Percentiles rank a stretch among this genome's conserved stretches.
phyloP scores from a whole-genome alignment of 2,113 vertebrate species.

The Tylochromis polylepis region DNA sequence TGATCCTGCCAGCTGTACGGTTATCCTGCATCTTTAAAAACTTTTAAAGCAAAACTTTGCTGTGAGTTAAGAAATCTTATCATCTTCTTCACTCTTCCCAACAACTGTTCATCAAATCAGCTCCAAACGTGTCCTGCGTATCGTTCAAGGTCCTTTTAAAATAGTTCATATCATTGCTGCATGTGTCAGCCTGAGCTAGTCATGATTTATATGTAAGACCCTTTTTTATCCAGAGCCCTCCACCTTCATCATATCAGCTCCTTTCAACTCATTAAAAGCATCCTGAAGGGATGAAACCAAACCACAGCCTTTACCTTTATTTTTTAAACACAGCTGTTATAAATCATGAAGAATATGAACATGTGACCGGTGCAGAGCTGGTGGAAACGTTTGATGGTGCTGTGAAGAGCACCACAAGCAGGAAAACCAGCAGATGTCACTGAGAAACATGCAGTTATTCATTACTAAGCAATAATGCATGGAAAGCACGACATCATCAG shows the following conservation, averaged over 20 bases:
- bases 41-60: background rate
- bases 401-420: background rate
- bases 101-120: background rate
- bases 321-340: background rate
- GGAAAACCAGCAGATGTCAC: constrained; percentile 11
- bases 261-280: background rate
- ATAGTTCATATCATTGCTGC: background rate
- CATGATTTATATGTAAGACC: background rate
- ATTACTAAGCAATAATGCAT: constrained; percentile 65
- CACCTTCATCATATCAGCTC: background rate
- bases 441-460: background rate
- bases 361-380: background rate
- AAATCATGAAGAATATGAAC: background rate
- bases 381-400: background rate
- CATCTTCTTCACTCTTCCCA: background rate
- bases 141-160: background rate
- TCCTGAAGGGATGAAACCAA: background rate
- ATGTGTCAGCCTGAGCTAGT: background rate
- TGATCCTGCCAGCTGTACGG: background rate
- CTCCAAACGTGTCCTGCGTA: background rate
- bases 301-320: background rate
- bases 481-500: constrained; percentile 9
- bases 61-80: background rate
- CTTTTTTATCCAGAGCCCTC: background rate
- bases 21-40: background rate